phyloP scores from a whole-genome alignment of 2,888 invertebrate species.

The Acholoe squamosa region DNA sequence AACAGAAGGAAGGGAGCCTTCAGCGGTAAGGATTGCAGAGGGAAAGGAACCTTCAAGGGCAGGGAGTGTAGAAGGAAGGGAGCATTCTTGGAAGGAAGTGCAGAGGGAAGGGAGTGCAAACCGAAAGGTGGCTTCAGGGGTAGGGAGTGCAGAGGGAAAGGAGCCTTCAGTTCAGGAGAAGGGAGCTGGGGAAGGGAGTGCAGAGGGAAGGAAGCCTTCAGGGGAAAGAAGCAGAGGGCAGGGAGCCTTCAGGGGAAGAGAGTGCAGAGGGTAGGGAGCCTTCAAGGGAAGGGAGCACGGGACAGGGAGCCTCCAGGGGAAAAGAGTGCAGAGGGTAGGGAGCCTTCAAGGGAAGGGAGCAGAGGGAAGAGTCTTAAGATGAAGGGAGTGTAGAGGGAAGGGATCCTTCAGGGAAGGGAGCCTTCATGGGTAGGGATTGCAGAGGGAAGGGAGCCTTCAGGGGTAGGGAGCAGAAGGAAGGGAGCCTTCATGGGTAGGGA shows the following conservation, averaged over 20 bases:
- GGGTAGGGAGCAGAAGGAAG: not conserved
- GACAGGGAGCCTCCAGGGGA: not conserved
- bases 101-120: not conserved
- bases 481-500: not conserved
- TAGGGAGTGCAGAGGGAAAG: too few species aligned
- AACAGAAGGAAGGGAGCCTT: too few species aligned
- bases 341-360: conserved; percentile 30
- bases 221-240: not conserved
- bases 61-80: not conserved
- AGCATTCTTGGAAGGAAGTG: not conserved
- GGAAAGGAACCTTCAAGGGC: not conserved
- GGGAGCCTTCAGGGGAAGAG: not conserved
- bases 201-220: conserved; percentile 54
- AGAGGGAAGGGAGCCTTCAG: too few species aligned
- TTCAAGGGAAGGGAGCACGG: conserved; percentile 30
- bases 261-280: conserved; percentile 33
- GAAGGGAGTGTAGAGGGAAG: not conserved
- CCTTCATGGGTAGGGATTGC: too few species aligned
- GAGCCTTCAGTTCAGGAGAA: not conserved
- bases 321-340: conserved; percentile 7
- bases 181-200: conserved; percentile 16
- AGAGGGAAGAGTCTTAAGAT: not conserved
- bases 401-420: conserved; percentile 1
- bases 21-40: too few species aligned
- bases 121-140: too few species aligned